A percentile compares a stretch with the other conserved stretches of the same genome.
phyloP scores from a whole-genome alignment of 2,113 vertebrate species.

The Procavia capensis region DNA sequence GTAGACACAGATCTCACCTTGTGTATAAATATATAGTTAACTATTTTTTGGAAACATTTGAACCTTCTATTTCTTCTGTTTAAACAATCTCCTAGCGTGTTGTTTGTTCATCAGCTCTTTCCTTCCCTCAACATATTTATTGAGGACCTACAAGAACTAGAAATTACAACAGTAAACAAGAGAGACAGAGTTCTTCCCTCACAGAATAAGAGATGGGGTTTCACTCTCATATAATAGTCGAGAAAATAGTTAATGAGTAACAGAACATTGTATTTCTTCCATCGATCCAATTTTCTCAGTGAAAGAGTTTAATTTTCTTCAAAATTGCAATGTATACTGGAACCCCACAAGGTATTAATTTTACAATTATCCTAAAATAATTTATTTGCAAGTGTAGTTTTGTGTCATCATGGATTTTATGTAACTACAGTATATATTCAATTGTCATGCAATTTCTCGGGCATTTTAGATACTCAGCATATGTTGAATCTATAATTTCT shows the following conservation, averaged over 20 bases:
- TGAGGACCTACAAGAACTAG: not conserved
- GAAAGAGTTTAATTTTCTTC: not conserved
- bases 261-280: constrained; percentile 18
- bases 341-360: not conserved
- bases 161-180: not conserved
- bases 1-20: not conserved
- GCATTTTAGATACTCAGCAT: not conserved
- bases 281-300: not conserved
- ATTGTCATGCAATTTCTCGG: not conserved
- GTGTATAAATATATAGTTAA: not conserved
- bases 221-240: not conserved
- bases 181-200: not conserved
- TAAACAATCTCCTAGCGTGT: not conserved
- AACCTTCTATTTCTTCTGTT: not conserved
- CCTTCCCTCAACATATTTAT: not conserved
- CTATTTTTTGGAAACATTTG: not conserved
- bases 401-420: not conserved
- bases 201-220: not conserved
- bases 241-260: not conserved
- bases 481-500: not conserved
- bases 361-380: constrained; percentile 27
- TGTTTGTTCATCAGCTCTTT: not conserved
- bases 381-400: not conserved
- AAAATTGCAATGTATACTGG: not conserved
- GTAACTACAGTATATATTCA: not conserved